Conservation (phyloP, 2,888 invertebrate genomes). For the Carpatolechia fugitivella region DNA sequence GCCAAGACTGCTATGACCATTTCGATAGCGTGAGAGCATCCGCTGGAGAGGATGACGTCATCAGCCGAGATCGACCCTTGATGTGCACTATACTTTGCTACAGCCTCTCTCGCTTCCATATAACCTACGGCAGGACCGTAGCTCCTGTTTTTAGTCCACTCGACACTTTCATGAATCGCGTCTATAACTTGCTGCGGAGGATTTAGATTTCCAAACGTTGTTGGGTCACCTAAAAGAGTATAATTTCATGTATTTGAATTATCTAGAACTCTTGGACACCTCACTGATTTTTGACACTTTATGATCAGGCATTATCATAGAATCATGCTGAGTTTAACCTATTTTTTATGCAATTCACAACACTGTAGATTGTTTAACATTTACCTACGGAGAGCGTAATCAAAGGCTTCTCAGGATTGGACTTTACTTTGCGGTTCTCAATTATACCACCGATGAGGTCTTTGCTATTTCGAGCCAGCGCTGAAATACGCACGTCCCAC, state of each 20-base stretch:
- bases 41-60: slow-evolving; percentile 96
- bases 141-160: slow-evolving; percentile 87
- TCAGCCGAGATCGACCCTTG: slow-evolving; percentile 77
- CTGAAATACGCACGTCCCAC: slow-evolving; percentile 90
- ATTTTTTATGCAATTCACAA: too few species aligned
- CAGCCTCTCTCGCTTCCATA: slow-evolving; percentile 87
- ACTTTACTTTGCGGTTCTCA: slow-evolving; percentile 93
- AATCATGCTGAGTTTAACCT: too few species aligned
- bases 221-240: slow-evolving; percentile 91
- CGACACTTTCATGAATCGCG: slow-evolving; percentile 86
- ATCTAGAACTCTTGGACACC: too few species aligned
- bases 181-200: slow-evolving; percentile 89
- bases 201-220: slow-evolving; percentile 94
- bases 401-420: slow-evolving; percentile 94
- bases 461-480: slow-evolving; percentile 89
- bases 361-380: slow-evolving; percentile 48
- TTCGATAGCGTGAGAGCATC: slow-evolving; percentile 97
- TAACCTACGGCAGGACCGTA: slow-evolving; percentile 93
- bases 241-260: background rate
- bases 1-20: slow-evolving; percentile 94
- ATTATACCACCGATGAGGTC: slow-evolving; percentile 97
- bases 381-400: slow-evolving; percentile 96
- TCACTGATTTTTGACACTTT: too few species aligned
- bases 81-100: slow-evolving; percentile 90
- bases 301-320: too few species aligned